Evolutionary conservation across 2,113 vertebrate species (phyloP).

Genomic region (Octodon degus): DNA sequence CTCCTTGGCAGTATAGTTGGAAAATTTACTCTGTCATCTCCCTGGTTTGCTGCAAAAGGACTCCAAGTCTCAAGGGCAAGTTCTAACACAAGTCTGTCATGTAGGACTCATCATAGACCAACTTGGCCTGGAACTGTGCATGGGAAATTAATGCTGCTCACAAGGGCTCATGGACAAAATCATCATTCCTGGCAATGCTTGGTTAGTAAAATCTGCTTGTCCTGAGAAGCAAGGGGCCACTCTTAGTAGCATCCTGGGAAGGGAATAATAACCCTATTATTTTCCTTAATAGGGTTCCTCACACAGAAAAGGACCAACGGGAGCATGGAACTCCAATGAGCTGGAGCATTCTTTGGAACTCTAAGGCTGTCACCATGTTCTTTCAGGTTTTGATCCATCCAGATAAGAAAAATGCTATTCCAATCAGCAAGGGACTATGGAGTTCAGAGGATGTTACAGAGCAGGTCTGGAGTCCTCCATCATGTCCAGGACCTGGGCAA

Average conservation of each 20-base stretch:
- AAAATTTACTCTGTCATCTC: constrained; percentile 24
- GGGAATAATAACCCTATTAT: too few species aligned
- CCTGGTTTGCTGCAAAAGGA: neutral
- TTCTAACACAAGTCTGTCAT: constrained; percentile 30
- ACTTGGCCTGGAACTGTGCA: neutral
- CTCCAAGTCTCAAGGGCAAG: constrained; percentile 54
- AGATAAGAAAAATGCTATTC: neutral
- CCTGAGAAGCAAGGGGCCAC: neutral
- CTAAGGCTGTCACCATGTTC: neutral
- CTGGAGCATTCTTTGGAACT: neutral
- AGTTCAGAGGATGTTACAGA: neutral
- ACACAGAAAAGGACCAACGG: neutral
- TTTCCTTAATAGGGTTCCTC: neutral
- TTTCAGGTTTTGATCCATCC: neutral
- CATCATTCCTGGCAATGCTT: neutral
- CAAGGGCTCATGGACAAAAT: neutral
- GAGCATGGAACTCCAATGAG: fast-evolving
- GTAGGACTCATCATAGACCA: neutral
- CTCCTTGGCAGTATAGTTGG: constrained; percentile 35
- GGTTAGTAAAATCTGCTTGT: neutral
- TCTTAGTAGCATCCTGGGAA: too few species aligned
- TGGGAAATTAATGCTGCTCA: neutral
- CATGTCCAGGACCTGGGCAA: fast-evolving
- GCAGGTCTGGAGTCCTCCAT: fast-evolving
- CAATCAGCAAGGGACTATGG: neutral